Conservation (phyloP, 2,113 vertebrate genomes). For the Philantomba maxwellii region DNA sequence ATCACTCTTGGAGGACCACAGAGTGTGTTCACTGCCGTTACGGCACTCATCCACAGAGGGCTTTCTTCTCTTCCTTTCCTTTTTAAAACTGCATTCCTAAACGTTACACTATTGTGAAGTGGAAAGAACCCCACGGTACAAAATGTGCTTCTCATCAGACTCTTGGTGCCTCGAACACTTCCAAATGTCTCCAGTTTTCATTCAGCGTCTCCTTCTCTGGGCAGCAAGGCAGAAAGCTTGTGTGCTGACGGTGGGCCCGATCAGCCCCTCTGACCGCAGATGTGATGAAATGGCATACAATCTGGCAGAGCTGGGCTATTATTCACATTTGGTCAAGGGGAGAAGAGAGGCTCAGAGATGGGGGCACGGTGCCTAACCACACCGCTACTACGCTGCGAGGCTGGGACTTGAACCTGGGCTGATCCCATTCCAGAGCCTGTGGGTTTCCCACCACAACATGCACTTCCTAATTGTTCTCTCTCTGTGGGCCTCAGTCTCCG, state of each 20-base stretch:
- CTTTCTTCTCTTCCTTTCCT: background rate
- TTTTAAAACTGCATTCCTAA: background rate
- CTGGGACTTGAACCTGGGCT: background rate
- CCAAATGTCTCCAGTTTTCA: background rate
- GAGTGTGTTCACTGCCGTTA: background rate
- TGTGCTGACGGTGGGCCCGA: background rate
- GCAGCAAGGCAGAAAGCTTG: background rate
- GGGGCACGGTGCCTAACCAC: background rate
- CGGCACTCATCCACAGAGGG: background rate
- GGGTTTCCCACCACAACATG: background rate
- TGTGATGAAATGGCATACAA: background rate
- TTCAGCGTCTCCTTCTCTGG: background rate
- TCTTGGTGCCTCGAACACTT: background rate
- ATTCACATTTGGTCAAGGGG: background rate
- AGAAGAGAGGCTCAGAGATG: background rate
- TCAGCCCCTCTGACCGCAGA: background rate
- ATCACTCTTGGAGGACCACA: background rate
- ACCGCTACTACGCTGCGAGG: background rate
- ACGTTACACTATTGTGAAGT: background rate
- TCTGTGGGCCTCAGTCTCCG: background rate
- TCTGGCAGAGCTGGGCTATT: background rate
- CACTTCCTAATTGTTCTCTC: background rate
- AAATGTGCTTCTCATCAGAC: conserved; percentile 44
- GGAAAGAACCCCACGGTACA: background rate
- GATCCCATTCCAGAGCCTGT: background rate